Evolutionary conservation across 2,797 vertebrate species (phyloP).

Genomic region (Sebastes vulpes): DNA sequence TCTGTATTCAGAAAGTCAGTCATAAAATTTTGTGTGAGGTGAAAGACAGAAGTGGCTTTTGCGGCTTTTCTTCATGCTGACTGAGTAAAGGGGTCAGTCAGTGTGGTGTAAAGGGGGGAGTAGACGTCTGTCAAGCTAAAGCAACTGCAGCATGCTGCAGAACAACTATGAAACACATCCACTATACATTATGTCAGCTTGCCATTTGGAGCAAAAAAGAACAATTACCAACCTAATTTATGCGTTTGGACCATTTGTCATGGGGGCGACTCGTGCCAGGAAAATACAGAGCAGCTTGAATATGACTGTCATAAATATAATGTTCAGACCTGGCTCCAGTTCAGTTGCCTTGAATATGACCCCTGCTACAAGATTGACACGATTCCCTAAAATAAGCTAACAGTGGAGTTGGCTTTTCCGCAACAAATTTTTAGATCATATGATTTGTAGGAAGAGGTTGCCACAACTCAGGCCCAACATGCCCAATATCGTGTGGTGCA

Average conservation of each 20-base stretch:
- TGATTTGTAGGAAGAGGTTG: constrained; percentile 71
- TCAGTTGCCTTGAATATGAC: constrained; percentile 47
- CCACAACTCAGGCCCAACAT: constrained; percentile 82
- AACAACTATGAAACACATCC: constrained; percentile 42
- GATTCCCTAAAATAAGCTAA: constrained; percentile 49
- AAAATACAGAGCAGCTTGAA: constrained; percentile 74
- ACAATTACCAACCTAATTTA: constrained; percentile 54
- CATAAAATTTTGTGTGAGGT: constrained; percentile 61
- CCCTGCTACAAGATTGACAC: constrained; percentile 35
- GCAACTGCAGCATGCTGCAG: constrained; percentile 31
- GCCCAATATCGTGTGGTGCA: constrained; percentile 72
- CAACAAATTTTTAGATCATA: constrained; percentile 60
- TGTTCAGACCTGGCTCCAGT: constrained; percentile 45
- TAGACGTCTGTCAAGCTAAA: constrained; percentile 40
- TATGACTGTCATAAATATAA: constrained; percentile 67
- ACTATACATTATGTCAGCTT: constrained; percentile 51
- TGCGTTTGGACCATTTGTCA: constrained; percentile 58
- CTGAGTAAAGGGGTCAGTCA: constrained; percentile 45
- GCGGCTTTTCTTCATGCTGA: constrained; percentile 33
- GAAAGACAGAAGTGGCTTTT: constrained; percentile 58
- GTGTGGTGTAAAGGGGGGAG: constrained; percentile 10
- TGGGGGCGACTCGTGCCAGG: constrained; percentile 41
- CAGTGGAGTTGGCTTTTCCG: constrained; percentile 58
- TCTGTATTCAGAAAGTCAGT: constrained; percentile 64
- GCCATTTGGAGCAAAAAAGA: constrained; percentile 54